A percentile compares a stretch with the other conserved stretches of the same genome.
phyloP scores from a whole-genome alignment of 1,140 invertebrate species.

The Idris sp. region DNA sequence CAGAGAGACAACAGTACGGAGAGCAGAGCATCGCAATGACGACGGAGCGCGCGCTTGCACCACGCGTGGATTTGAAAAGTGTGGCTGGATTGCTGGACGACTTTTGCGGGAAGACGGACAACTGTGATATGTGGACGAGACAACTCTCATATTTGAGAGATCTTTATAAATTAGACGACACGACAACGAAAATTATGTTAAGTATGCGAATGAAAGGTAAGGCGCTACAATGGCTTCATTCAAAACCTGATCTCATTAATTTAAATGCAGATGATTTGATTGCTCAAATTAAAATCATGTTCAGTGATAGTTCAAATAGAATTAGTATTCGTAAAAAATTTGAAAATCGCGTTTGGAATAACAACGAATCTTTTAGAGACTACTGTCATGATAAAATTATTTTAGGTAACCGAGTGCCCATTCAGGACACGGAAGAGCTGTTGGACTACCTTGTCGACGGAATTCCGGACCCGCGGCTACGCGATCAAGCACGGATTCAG shows the following conservation, averaged over 20 bases:
- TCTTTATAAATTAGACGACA: constrained; percentile 8
- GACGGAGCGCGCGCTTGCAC: background rate
- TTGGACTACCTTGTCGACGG: constrained; percentile 25
- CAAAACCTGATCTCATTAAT: constrained; percentile 14
- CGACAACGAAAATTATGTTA: constrained; percentile 3
- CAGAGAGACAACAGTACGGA: no score
- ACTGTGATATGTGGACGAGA: background rate
- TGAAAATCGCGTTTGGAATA: constrained; percentile 15
- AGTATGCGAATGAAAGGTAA: constrained; percentile 20
- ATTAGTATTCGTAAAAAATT: constrained; percentile 20
- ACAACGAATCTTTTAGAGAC: constrained; percentile 19
- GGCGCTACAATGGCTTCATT: constrained; percentile 26
- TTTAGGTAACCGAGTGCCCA: constrained; percentile 24
- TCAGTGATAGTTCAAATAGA: background rate
- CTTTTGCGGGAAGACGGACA: background rate
- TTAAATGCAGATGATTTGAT: constrained; percentile 8
- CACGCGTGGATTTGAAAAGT: background rate
- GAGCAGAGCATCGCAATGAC: no score
- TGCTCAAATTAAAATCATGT: constrained; percentile 14
- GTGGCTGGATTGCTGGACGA: background rate
- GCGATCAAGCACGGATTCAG: constrained; percentile 28
- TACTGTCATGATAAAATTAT: constrained; percentile 42
- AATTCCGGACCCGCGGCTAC: constrained; percentile 17
- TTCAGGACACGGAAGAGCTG: background rate
- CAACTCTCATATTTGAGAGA: background rate